Evolutionary conservation across 2,888 invertebrate species (phyloP), one percentile per base, ranked within the genome.

Genomic region (Lampropteryx suffumata): DNA sequence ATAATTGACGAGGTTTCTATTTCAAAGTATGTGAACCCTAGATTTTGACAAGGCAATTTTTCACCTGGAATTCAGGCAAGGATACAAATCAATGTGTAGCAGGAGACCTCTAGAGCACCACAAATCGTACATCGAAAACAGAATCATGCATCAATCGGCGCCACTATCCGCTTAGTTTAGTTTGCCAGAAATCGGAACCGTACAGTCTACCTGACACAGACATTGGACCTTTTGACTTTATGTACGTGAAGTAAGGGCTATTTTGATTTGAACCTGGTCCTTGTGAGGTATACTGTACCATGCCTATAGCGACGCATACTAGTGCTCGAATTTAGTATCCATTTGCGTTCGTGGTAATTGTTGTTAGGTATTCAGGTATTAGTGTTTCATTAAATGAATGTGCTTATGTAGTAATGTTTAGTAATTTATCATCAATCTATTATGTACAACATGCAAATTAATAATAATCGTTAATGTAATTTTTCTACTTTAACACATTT

Each of bases 71-170:
- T 53, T 39, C 35, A 53, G 36, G 45, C 49, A 41, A 42, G 47
- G 56, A 50, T 43, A 58, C 52, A 59, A 50, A 61, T 59, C 63
- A 65, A 62, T 45, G 43, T 40, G 42, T 35, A 39, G 44, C 39
- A 43, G 40, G 53, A 59, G 45, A 58, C 52, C 46, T 36, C 44
- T 24, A 17, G 40, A 50, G 55, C 46, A 46, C 55, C 49, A 55
- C 54, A 56, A 56, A 60, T 63, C 58, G 55, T 61, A 53, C 62
- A 54, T 54, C 58, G 55, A 64, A 67, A 67, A 71, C 69, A 62
- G 73, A 72, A 72, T 73, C 71, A 64, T 67, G 69, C 69, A 68
- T 69, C 70, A 74, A 69, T 71, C 62, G 66, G 59, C 61, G 64
- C 55, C 55, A 64, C 61, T 57, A 55, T 44, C 52, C 61, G 51